phyloP scores from a whole-genome alignment of 2,888 invertebrate species.

The Eucriotettix oculatus region DNA sequence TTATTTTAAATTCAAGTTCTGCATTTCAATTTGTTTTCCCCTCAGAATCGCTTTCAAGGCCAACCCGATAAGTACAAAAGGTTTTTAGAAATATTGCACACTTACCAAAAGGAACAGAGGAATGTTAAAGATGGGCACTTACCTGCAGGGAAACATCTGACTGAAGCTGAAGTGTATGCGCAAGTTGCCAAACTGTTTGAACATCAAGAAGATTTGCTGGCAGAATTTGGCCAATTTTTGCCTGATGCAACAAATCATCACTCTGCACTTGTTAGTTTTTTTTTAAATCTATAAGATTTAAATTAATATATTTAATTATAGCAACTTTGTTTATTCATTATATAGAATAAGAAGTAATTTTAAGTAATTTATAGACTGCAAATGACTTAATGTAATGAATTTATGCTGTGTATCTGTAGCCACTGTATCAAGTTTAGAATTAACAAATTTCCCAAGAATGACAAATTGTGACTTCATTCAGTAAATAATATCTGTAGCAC shows the following conservation, averaged over 20 bases:
- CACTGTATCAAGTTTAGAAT: too few species aligned
- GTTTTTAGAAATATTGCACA: slow-evolving; percentile 93
- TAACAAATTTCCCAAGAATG: too few species aligned
- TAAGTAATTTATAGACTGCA: too few species aligned
- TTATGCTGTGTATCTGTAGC: too few species aligned
- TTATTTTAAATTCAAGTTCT: too few species aligned
- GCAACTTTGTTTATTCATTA: too few species aligned
- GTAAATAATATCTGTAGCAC: too few species aligned
- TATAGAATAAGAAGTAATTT: too few species aligned
- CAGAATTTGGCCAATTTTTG: slow-evolving; percentile 95
- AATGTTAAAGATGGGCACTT: slow-evolving; percentile 61
- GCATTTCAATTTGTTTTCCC: too few species aligned
- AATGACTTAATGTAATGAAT: too few species aligned
- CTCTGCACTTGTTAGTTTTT: slow-evolving; percentile 10
- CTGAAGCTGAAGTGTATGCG: slow-evolving; percentile 88
- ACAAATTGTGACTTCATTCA: too few species aligned
- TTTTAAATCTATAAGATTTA: not conserved
- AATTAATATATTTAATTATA: too few species aligned
- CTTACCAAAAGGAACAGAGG: slow-evolving; percentile 94
- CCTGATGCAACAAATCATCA: slow-evolving; percentile 76
- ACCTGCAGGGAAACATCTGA: slow-evolving; percentile 54
- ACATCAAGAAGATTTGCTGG: slow-evolving; percentile 88
- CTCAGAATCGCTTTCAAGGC: slow-evolving; percentile 83
- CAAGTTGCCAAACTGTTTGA: slow-evolving; percentile 91
- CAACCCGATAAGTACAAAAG: slow-evolving; percentile 97